A percentile compares a stretch with the other conserved stretches of the same genome.
Evolutionary conservation across 2,797 vertebrate species (phyloP).

Genomic region (Cyclopterus lumpus): DNA sequence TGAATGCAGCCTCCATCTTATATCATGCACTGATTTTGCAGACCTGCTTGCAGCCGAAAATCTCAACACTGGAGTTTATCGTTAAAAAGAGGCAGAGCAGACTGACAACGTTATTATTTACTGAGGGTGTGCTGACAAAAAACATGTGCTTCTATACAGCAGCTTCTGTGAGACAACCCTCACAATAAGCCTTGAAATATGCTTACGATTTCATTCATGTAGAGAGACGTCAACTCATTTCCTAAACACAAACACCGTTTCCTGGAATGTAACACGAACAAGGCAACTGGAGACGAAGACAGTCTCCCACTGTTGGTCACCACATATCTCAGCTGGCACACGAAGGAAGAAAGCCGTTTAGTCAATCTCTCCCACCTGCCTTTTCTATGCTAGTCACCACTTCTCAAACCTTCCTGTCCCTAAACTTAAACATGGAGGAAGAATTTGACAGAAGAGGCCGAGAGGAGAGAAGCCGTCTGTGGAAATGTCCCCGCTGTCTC

Average conservation of each 20-base stretch:
- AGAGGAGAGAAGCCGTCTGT: neutral
- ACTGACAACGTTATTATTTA: conserved; percentile 1
- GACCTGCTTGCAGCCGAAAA: neutral
- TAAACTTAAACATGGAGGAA: neutral
- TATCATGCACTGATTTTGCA: neutral
- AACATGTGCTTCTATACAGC: neutral
- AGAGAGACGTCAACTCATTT: neutral
- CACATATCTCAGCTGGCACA: conserved; percentile 15
- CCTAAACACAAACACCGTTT: neutral
- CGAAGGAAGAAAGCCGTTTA: conserved; percentile 4
- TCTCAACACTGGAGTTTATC: neutral
- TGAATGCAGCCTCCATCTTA: conserved; percentile 27
- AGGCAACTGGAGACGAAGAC: neutral
- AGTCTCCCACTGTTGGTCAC: neutral
- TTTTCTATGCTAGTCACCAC: neutral
- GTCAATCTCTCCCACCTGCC: neutral
- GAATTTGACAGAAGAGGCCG: conserved; percentile 4
- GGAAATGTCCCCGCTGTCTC: conserved; percentile 1
- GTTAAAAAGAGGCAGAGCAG: neutral
- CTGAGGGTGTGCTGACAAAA: neutral
- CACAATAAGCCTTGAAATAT: conserved; percentile 1
- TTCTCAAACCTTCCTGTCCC: neutral
- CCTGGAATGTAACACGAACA: neutral
- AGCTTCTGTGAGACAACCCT: neutral
- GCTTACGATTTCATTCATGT: neutral